Evolutionary conservation across 2,113 vertebrate species (phyloP), one percentile per base, ranked within the genome.

Genomic region (Laticauda colubrina): DNA sequence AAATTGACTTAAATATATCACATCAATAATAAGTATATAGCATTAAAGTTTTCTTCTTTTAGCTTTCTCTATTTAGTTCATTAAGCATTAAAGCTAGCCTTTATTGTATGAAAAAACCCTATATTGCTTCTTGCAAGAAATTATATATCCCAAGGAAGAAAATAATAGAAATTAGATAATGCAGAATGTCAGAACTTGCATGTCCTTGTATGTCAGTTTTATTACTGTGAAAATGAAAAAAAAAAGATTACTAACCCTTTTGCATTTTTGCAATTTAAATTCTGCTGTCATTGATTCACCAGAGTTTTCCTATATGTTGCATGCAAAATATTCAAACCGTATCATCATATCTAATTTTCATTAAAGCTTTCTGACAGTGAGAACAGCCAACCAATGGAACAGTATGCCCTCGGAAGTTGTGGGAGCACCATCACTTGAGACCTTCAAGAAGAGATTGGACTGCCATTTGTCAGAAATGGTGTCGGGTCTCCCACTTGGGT

Each of bases 101-200:
- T 96, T 97, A 96, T 94, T 93, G 91, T 94, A 95, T 91, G 93
- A 96, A 94, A 39, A 69, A 92, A 95, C 95, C 96, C 96, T 85
- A 96, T 96, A 97, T 94, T 96, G 95, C 96, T 94, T 93, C 93
- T 88, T 81, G 92, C 87, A 57, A 94, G 91, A 92, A 97, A 96
- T 94, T 96, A 94, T 92, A 96, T 95, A 96, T 94, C 95, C 90
- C 85, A 55, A 90, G 61, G 53, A 91, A 24, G 90, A 93, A 95
- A 3, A 26, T 90, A 93, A 34, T 39, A 4, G 89, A 94, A 95
- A 93, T 92, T 88, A 11, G n/a, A 96, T 94, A 64, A 95, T 94
- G 93, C 93, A 93, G 21, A 88, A 96, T 94, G 3, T 55, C 54
- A 91, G 90, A n/a, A 94, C 55, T 55, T 87, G 0, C 85, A 21